Conservation (phyloP, 1,140 invertebrate genomes). For the Papilio machaon region DNA sequence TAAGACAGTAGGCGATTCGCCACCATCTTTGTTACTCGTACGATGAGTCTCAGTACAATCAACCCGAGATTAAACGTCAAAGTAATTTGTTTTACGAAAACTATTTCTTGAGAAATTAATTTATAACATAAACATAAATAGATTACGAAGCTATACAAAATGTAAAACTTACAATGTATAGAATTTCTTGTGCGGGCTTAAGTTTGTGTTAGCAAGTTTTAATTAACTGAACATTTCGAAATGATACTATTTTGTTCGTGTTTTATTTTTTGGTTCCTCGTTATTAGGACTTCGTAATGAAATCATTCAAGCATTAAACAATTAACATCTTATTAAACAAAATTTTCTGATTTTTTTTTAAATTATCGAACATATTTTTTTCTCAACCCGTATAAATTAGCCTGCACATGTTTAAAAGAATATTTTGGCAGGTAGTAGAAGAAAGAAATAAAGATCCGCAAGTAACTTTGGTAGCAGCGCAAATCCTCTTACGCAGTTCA, state of each 20-base stretch:
- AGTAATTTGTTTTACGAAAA: neutral
- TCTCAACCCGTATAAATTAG: too few species aligned
- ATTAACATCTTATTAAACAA: too few species aligned
- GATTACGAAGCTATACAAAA: neutral
- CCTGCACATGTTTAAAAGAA: too few species aligned
- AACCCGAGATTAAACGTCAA: neutral
- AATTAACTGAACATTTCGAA: conserved; percentile 1
- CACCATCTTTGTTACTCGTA: too few species aligned
- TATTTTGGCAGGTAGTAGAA: too few species aligned
- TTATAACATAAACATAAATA: neutral
- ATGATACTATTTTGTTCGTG: neutral
- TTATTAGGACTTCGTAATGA: neutral
- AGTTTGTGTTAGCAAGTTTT: neutral
- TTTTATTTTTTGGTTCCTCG: neutral
- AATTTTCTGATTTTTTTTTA: too few species aligned
- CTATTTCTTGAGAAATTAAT: neutral
- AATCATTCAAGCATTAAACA: too few species aligned
- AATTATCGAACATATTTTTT: too few species aligned
- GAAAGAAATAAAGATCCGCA: too few species aligned
- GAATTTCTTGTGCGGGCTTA: neutral
- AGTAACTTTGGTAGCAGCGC: too few species aligned
- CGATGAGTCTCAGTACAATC: too few species aligned
- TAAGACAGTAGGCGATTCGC: neutral
- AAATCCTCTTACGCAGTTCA: too few species aligned
- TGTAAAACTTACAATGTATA: neutral